Evolutionary conservation across 2,888 invertebrate genomes (phyloP).

Genomic region (Ectropis crepuscularia): DNA sequence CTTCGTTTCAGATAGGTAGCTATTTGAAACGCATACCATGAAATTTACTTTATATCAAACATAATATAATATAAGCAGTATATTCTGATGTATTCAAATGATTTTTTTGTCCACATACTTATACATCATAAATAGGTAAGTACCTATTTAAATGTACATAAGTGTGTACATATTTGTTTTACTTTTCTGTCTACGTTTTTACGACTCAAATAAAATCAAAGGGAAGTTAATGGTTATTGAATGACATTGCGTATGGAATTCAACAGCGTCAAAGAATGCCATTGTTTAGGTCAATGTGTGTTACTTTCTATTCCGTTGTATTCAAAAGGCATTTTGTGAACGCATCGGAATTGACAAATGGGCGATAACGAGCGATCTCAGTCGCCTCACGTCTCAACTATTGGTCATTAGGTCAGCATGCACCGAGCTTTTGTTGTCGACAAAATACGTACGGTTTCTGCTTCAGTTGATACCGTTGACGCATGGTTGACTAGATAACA

Average conservation of each 20-base stretch:
- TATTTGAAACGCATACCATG: not conserved
- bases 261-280: conserved; percentile 56
- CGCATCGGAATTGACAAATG: conserved; percentile 55
- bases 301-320: conserved; percentile 72
- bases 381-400: conserved; percentile 52
- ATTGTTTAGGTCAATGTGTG: conserved; percentile 64
- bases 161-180: too few species aligned
- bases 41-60: too few species aligned
- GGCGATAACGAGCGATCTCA: conserved; percentile 47
- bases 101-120: too few species aligned
- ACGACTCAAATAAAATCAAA: too few species aligned
- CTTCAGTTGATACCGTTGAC: conserved; percentile 81
- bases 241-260: conserved; percentile 32
- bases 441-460: conserved; percentile 77
- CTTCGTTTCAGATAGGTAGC: conserved; percentile 8
- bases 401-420: conserved; percentile 55
- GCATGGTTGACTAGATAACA: conserved; percentile 66
- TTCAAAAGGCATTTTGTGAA: conserved; percentile 58
- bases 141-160: too few species aligned
- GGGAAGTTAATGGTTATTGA: conserved; percentile 37
- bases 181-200: too few species aligned
- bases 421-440: conserved; percentile 40
- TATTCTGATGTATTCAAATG: too few species aligned
- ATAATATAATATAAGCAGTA: too few species aligned
- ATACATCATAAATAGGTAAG: too few species aligned